Evolutionary conservation across 2,113 vertebrate species (phyloP).

Genomic region (Halcyon senegalensis): DNA sequence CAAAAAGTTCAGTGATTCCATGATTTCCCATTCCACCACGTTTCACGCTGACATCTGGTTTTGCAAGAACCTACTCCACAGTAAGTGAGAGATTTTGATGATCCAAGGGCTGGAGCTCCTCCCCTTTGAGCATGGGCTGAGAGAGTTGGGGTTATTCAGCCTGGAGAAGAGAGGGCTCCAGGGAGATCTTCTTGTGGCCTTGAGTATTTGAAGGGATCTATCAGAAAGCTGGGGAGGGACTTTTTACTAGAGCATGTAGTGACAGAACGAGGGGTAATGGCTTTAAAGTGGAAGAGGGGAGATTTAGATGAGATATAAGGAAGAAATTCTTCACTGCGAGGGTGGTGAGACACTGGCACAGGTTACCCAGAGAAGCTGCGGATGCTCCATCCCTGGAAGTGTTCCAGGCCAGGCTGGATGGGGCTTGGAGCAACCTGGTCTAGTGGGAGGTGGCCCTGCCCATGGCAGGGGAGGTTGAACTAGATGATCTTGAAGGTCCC

Average conservation of each 20-base stretch:
- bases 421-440: not conserved
- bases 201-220: not conserved
- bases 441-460: not conserved
- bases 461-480: not conserved
- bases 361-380: not conserved
- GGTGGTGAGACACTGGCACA: not conserved
- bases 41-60: not conserved
- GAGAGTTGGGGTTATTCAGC: not conserved
- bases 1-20: not conserved
- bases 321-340: not conserved
- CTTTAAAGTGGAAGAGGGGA: not conserved
- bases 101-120: not conserved
- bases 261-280: not conserved
- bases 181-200: not conserved
- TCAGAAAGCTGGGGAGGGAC: not conserved
- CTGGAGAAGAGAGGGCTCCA: not conserved
- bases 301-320: not conserved
- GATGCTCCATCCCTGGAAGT: not conserved
- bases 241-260: not conserved
- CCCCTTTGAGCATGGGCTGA: not conserved
- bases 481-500: not conserved
- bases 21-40: not conserved
- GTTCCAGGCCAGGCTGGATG: not conserved
- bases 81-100: not conserved
- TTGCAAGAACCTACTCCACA: not conserved